Evolutionary conservation across 2,113 vertebrate species (phyloP).

Genomic region (Chaetodon trifascialis): DNA sequence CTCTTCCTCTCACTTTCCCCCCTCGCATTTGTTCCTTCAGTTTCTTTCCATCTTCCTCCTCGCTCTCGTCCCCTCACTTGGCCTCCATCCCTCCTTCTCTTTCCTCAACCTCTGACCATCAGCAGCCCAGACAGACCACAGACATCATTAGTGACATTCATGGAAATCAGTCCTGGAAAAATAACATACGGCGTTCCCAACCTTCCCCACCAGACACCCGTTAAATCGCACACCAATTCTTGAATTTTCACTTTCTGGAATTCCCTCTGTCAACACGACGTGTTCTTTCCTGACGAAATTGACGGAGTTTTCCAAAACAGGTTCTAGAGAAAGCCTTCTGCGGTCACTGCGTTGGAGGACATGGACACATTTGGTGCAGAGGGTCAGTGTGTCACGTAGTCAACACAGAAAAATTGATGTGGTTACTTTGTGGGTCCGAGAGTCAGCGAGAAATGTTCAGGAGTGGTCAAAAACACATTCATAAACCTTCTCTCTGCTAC

Average conservation of each 20-base stretch:
- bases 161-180: conserved; percentile 50
- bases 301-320: conserved; percentile 49
- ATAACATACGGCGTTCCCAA: conserved; percentile 11
- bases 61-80: background rate
- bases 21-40: background rate
- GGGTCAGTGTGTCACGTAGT: conserved; percentile 60
- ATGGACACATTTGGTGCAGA: conserved; percentile 3
- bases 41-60: conserved; percentile 26
- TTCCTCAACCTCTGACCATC: conserved; percentile 35
- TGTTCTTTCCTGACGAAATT: conserved; percentile 33
- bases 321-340: conserved; percentile 19
- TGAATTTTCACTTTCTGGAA: conserved; percentile 38
- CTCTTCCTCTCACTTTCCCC: background rate
- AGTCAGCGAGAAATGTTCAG: conserved; percentile 48
- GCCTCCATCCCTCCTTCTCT: background rate
- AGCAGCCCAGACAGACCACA: conserved; percentile 52
- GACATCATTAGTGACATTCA: conserved; percentile 48
- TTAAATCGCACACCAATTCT: conserved; percentile 36
- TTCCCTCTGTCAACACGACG: conserved; percentile 41
- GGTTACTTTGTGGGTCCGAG: conserved; percentile 38
- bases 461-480: conserved; percentile 60
- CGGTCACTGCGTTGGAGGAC: background rate
- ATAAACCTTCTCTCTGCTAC: conserved; percentile 25
- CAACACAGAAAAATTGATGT: conserved; percentile 29
- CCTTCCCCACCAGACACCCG: background rate